phyloP scores from a whole-genome alignment of 2,113 vertebrate genomes.

The Urocolius indicus region DNA sequence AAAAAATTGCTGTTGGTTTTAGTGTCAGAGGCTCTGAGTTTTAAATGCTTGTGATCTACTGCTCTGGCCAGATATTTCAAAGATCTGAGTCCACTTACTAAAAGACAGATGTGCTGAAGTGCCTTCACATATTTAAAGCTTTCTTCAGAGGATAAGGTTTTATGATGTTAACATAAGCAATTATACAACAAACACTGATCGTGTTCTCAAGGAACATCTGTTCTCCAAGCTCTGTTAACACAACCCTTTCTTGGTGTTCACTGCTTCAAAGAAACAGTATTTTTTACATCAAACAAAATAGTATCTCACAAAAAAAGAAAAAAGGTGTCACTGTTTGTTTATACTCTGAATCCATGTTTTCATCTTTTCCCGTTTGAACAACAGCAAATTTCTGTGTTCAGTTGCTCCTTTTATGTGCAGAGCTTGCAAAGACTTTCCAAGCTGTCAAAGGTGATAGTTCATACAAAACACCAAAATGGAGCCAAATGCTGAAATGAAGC shows the following conservation, averaged over 20 bases:
- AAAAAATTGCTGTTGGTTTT: neutral
- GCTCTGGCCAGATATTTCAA: neutral
- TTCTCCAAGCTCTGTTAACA: neutral
- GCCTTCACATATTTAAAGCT: neutral
- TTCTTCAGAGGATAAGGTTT: neutral
- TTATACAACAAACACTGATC: neutral
- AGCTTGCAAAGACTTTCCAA: neutral
- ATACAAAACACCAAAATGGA: neutral
- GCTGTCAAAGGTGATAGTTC: neutral
- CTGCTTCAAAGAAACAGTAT: neutral
- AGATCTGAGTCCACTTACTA: neutral
- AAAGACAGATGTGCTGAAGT: neutral
- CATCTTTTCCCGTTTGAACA: neutral
- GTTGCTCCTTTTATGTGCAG: neutral
- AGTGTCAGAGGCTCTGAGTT: neutral
- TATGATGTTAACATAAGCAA: neutral
- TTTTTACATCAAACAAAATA: neutral
- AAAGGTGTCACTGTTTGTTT: neutral
- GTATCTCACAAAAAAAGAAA: neutral
- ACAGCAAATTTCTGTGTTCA: neutral
- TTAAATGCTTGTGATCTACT: neutral
- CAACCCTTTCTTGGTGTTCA: neutral
- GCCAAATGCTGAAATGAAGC: neutral
- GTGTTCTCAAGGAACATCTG: neutral
- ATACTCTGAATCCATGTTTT: neutral